Conservation (phyloP, 2,113 vertebrate species). For the Mixornis gularis region DNA sequence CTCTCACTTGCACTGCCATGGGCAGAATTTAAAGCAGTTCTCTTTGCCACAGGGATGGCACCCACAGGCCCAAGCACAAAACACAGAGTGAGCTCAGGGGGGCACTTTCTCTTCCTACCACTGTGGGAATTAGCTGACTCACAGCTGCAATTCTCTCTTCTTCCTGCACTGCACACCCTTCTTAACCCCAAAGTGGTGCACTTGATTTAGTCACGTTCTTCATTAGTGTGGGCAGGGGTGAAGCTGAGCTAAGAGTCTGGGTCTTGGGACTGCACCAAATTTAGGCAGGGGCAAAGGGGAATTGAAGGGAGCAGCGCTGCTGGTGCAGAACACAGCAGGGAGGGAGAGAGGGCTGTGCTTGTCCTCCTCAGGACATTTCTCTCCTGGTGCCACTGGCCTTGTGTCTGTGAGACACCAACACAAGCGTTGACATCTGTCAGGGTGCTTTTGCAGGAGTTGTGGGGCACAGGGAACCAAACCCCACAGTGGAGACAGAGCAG, state of each 20-base stretch:
- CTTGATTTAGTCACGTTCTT: background rate
- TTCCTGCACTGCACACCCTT: background rate
- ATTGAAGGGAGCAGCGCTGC: rapidly evolving
- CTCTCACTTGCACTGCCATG: background rate
- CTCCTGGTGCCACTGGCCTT: background rate
- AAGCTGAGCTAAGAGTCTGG: background rate
- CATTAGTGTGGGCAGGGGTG: background rate
- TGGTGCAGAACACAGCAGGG: background rate
- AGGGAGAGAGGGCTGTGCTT: too few relatives aligned
- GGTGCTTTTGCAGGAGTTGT: background rate
- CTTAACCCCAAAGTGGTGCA: background rate
- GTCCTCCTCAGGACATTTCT: background rate
- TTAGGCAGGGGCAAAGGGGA: background rate
- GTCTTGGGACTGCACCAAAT: background rate
- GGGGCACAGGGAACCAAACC: background rate
- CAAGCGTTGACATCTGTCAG: rapidly evolving
- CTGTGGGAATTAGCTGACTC: background rate
- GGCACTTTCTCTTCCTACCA: background rate
- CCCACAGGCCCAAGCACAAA: background rate
- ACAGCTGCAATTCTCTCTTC: background rate
- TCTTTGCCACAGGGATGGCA: background rate
- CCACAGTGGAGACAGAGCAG: background rate
- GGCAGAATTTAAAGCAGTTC: background rate
- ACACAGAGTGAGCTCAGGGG: background rate
- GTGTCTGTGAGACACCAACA: background rate